Evolutionary conservation across 2,113 vertebrate species (phyloP).

Genomic region (Hippocampus abdominalis): DNA sequence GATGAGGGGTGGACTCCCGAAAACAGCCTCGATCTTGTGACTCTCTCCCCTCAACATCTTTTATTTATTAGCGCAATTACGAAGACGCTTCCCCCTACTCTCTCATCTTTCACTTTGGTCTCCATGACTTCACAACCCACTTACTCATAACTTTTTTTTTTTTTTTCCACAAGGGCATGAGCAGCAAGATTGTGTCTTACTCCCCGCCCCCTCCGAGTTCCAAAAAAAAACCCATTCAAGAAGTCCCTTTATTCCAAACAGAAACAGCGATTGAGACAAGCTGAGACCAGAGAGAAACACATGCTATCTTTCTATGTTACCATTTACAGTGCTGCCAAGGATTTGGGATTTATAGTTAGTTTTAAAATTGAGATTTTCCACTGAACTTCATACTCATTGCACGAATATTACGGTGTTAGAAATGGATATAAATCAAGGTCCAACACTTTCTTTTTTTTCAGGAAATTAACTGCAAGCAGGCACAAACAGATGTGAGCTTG

Average conservation of each 20-base stretch:
- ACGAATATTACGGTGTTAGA: no score
- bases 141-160: neutral
- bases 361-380: neutral
- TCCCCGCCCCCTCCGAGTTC: neutral
- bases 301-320: neutral
- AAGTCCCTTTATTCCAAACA: neutral
- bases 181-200: neutral
- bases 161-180: neutral
- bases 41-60: neutral
- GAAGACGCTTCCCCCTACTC: neutral
- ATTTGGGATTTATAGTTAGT: no score
- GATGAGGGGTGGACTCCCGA: neutral
- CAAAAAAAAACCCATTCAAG: neutral
- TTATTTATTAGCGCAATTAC: neutral
- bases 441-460: no score
- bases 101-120: neutral
- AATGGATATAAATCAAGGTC: neutral
- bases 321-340: no score
- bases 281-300: neutral
- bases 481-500: neutral
- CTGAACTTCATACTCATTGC: neutral
- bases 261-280: neutral
- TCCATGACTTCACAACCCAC: slow-evolving; percentile 10
- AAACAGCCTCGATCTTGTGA: neutral
- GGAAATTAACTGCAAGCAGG: neutral